Percentiles rank a stretch among this genome's conserved stretches.
Evolutionary conservation across 92 coral and sea anemone species (phyloP).

Genomic region (Metridium senile): DNA sequence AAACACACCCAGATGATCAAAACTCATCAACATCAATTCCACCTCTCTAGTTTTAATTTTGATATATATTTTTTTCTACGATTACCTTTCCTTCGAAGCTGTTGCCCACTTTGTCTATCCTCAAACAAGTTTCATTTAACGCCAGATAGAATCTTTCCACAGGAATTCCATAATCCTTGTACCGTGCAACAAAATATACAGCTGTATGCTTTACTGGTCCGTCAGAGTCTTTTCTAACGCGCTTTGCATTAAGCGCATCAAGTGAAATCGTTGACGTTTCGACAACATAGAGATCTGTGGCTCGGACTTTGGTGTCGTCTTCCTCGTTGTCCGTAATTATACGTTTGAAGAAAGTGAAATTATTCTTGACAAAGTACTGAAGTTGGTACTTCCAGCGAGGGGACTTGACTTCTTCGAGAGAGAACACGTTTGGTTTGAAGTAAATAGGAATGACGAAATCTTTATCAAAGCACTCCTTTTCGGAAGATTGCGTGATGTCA

Average conservation of each 20-base stretch:
- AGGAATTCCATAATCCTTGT: background rate
- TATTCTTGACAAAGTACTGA: conserved; percentile 17
- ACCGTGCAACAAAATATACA: conserved; percentile 23
- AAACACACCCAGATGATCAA: no score
- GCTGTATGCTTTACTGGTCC: conserved; percentile 17
- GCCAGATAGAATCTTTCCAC: conserved; percentile 5
- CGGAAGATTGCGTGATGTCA: conserved; percentile 3
- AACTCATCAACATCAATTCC: no score
- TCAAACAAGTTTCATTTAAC: conserved; percentile 21
- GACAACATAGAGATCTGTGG: conserved; percentile 44
- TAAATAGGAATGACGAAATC: conserved; percentile 38
- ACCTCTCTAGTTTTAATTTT: no score
- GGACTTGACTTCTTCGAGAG: conserved; percentile 24
- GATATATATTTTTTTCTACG: no score
- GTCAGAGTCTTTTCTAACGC: background rate
- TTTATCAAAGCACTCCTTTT: conserved; percentile 15
- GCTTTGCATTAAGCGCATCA: background rate
- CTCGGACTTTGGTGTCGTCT: conserved; percentile 12
- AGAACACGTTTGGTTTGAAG: conserved; percentile 24
- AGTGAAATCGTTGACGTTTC: conserved; percentile 8
- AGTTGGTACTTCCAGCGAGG: conserved; percentile 47
- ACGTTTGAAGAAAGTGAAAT: conserved; percentile 8
- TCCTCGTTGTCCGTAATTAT: conserved; percentile 29
- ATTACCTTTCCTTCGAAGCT: conserved; percentile 29
- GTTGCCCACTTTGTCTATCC: background rate